phyloP scores from a whole-genome alignment of 2,888 invertebrate genomes.

The Aporophyla lueneburgensis region DNA sequence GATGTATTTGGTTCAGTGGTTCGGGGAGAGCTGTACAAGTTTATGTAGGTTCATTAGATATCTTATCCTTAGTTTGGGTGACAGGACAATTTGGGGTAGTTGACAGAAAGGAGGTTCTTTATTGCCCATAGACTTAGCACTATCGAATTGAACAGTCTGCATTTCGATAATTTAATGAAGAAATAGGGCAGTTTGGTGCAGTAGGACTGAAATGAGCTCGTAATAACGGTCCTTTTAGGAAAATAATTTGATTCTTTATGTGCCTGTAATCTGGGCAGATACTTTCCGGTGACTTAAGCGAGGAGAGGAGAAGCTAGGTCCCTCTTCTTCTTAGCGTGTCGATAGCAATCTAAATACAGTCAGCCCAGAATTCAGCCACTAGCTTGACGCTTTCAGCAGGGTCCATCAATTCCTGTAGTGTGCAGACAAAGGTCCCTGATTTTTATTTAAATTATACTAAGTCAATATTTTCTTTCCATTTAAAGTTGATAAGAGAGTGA shows the following conservation, averaged over 20 bases:
- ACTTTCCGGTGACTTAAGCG: not conserved
- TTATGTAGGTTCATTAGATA: constrained; percentile 2
- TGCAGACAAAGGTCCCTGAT: too few species aligned
- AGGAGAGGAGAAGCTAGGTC: not conserved
- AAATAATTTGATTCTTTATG: not conserved
- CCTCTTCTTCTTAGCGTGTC: too few species aligned
- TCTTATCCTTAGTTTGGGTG: not conserved
- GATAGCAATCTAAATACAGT: too few species aligned
- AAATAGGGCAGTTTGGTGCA: too few species aligned
- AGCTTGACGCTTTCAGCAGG: too few species aligned
- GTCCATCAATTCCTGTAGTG: too few species aligned
- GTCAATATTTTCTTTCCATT: too few species aligned
- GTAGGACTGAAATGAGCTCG: not conserved
- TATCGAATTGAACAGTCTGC: too few species aligned
- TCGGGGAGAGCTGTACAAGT: constrained; percentile 5
- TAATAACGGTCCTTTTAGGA: not conserved
- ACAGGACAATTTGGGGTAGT: not conserved
- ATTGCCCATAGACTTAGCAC: too few species aligned
- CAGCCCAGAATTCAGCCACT: too few species aligned
- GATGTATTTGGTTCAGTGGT: constrained; percentile 16
- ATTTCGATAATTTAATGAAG: too few species aligned
- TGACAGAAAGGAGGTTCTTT: not conserved
- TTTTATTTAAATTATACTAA: too few species aligned
- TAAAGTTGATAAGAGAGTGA: constrained; percentile 14
- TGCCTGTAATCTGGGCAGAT: not conserved